phyloP scores from a whole-genome alignment of 2,888 invertebrate genomes.

The Pheosia gnoma region DNA sequence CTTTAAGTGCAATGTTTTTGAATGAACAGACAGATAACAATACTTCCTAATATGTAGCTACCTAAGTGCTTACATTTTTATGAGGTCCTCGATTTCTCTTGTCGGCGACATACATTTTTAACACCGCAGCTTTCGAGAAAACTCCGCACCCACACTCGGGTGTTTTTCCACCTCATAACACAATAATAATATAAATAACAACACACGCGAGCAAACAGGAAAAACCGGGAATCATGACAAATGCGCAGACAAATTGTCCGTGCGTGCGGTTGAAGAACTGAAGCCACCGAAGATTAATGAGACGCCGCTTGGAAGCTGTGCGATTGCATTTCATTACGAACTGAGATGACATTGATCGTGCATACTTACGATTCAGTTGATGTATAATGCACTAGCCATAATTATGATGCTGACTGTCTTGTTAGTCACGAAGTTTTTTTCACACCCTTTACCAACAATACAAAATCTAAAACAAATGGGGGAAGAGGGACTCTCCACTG shows the following conservation, averaged over 20 bases:
- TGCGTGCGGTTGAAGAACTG: constrained; percentile 68
- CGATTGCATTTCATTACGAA: constrained; percentile 72
- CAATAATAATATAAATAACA: constrained; percentile 36
- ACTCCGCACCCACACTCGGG: background rate
- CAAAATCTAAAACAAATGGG: no score
- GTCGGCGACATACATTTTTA: constrained; percentile 1
- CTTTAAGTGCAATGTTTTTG: no score
- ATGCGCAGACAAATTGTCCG: constrained; percentile 66
- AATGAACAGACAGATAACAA: no score
- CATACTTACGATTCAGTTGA: constrained; percentile 12
- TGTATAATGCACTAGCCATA: no score
- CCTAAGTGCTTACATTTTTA: no score
- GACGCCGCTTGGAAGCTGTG: constrained; percentile 58
- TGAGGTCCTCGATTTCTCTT: no score
- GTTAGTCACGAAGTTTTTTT: no score
- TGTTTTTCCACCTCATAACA: constrained; percentile 16
- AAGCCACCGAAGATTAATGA: constrained; percentile 72
- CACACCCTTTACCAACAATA: no score
- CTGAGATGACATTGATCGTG: constrained; percentile 38
- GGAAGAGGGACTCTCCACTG: no score
- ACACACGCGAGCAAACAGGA: constrained; percentile 45
- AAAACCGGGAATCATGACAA: constrained; percentile 64
- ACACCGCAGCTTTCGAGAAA: background rate
- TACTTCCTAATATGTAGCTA: no score
- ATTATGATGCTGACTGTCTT: no score